Percentiles rank a stretch among this genome's conserved stretches.
Conservation (phyloP, 2,113 vertebrate genomes). For the Pleuronectes platessa region DNA sequence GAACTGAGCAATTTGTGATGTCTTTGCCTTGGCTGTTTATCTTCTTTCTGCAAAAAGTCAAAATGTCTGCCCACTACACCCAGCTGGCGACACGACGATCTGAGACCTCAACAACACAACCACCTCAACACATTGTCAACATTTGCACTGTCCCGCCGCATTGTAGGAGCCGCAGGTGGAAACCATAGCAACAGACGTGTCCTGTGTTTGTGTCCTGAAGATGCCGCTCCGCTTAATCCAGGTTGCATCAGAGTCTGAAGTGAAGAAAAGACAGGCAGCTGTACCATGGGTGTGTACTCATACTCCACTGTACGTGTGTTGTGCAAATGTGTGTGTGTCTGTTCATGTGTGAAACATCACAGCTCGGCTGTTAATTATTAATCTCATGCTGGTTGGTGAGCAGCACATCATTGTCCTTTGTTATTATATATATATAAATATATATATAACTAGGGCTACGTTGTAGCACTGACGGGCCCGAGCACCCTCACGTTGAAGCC, state of each 20-base stretch:
- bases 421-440: not conserved
- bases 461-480: no score
- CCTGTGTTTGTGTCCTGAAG: slow-evolving; percentile 42
- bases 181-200: slow-evolving; percentile 66
- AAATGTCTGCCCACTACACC: not conserved
- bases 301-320: not conserved
- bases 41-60: not conserved
- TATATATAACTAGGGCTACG: no score
- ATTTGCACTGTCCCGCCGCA: slow-evolving; percentile 1
- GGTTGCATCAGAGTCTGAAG: slow-evolving; percentile 42
- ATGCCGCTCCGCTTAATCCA: slow-evolving; percentile 40
- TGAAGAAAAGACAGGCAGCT: slow-evolving; percentile 12
- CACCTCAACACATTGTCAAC: not conserved
- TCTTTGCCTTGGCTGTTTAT: not conserved
- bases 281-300: slow-evolving; percentile 31
- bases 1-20: not conserved
- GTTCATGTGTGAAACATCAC: slow-evolving; percentile 37
- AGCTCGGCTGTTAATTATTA: slow-evolving; percentile 58
- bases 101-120: slow-evolving; percentile 7
- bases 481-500: no score
- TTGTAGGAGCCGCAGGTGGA: slow-evolving; percentile 26
- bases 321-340: slow-evolving; percentile 35
- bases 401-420: slow-evolving; percentile 11
- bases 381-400: slow-evolving; percentile 10
- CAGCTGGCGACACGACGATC: not conserved